Evolutionary conservation across 2,113 vertebrate species (phyloP).

Genomic region (Entelurus aequoreus): DNA sequence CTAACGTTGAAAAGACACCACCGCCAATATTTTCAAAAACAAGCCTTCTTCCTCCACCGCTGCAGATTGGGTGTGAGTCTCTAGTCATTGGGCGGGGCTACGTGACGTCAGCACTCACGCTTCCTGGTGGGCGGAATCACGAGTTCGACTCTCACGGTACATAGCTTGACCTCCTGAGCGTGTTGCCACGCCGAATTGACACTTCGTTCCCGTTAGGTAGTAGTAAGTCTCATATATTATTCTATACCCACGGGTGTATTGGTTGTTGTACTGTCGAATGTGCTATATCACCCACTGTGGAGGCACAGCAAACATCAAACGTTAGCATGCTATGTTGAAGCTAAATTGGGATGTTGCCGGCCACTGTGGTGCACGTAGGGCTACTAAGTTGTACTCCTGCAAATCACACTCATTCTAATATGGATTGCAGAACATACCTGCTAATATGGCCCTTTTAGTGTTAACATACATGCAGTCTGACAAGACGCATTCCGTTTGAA

Average conservation of each 20-base stretch:
- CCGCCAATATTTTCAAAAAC: slow-evolving; percentile 74
- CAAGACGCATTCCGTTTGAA: neutral
- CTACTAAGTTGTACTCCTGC: neutral
- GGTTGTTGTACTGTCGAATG: neutral
- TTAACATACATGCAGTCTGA: too few relatives aligned
- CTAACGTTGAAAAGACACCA: slow-evolving; percentile 17
- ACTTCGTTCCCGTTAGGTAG: neutral
- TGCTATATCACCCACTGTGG: neutral
- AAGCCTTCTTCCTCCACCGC: slow-evolving; percentile 36
- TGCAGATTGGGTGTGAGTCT: slow-evolving; percentile 50
- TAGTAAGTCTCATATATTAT: neutral
- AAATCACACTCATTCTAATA: neutral
- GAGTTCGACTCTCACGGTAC: slow-evolving; percentile 34
- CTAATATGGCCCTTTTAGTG: too few relatives aligned
- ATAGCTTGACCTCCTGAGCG: neutral
- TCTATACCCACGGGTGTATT: too few relatives aligned
- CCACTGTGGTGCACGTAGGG: too few relatives aligned
- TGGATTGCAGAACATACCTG: too few relatives aligned
- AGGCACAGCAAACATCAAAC: slow-evolving; percentile 12
- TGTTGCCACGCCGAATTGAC: too few relatives aligned
- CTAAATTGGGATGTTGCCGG: neutral
- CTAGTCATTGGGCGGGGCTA: slow-evolving; percentile 5
- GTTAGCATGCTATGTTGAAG: neutral
- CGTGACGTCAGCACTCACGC: slow-evolving; percentile 25
- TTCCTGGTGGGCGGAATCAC: neutral